Evolutionary conservation across 2,888 invertebrate genomes (phyloP).

Genomic region (Deilephila porcellus): DNA sequence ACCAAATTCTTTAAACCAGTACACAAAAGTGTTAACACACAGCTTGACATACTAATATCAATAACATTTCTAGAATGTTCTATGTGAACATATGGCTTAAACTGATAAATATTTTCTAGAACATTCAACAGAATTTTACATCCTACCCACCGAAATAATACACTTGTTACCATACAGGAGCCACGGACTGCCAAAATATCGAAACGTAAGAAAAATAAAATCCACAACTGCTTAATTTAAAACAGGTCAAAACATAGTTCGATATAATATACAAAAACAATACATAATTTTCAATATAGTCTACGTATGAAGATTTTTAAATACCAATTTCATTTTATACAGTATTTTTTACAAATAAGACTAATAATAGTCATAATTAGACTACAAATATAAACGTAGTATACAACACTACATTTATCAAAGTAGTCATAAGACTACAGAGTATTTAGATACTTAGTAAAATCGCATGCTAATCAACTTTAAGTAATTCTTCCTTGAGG

Average conservation of each 20-base stretch:
- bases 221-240: constrained; percentile 1
- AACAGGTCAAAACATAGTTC: constrained; percentile 8
- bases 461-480: background rate
- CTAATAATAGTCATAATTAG: too few species aligned
- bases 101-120: too few species aligned
- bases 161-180: background rate
- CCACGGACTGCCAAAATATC: background rate
- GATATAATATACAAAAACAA: constrained; percentile 1
- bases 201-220: background rate
- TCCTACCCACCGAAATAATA: background rate
- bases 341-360: too few species aligned
- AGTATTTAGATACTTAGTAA: background rate
- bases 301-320: constrained; percentile 10
- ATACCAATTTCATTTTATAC: constrained; percentile 15
- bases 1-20: too few species aligned
- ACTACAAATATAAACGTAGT: background rate
- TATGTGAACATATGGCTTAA: too few species aligned
- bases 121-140: background rate
- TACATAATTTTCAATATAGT: constrained; percentile 15
- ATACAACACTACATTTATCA: background rate
- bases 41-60: too few species aligned
- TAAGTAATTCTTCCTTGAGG: too few species aligned
- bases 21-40: too few species aligned
- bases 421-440: constrained; percentile 11
- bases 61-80: too few species aligned